phyloP scores from a whole-genome alignment of 2,113 vertebrate species.

The Coptodon rendalli region DNA sequence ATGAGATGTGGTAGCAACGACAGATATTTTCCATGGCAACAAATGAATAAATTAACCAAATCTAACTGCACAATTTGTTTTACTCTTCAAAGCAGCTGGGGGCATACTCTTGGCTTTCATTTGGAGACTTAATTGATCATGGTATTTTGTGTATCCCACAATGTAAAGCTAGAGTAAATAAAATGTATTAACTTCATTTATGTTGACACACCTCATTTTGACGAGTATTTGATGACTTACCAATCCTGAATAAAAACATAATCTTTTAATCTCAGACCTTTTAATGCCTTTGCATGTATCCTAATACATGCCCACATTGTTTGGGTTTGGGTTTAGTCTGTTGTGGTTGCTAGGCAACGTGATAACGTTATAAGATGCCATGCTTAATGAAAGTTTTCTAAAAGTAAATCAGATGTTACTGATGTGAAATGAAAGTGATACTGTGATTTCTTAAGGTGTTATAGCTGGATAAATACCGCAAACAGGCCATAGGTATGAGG shows the following conservation, averaged over 20 bases:
- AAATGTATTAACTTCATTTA: background rate
- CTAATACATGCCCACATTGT: background rate
- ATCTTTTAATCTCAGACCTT: background rate
- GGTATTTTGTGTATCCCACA: background rate
- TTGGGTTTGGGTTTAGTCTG: background rate
- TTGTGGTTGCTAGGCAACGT: background rate
- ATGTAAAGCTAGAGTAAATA: background rate
- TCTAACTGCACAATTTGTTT: slow-evolving; percentile 3
- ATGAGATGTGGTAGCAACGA: background rate
- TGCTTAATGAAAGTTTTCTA: background rate
- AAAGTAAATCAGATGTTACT: background rate
- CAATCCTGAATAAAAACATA: background rate
- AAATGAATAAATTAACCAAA: background rate
- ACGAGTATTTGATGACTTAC: background rate
- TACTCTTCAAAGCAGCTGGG: background rate
- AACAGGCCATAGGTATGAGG: background rate
- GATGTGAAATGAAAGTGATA: background rate
- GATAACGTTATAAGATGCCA: background rate
- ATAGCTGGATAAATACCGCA: background rate
- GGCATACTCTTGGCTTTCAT: background rate
- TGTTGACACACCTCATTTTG: background rate
- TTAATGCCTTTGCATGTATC: background rate
- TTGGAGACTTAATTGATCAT: background rate
- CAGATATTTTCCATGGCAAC: background rate
- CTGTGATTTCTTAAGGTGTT: background rate